phyloP scores from a whole-genome alignment of 2,113 vertebrate species.

The Cyanocitta stelleri region DNA sequence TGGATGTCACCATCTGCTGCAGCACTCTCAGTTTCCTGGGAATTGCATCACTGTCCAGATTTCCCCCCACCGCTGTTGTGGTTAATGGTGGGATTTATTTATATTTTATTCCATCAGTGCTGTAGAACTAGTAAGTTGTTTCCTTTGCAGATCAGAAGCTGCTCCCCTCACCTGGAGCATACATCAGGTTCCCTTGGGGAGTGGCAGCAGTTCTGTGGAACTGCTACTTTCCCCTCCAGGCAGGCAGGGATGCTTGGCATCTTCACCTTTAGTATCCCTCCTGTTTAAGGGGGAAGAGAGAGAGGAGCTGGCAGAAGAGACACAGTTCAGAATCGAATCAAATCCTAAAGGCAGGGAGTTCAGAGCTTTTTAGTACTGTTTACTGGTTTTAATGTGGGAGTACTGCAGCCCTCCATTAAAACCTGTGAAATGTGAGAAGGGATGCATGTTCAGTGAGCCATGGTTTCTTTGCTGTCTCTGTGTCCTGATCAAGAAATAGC shows the following conservation, averaged over 20 bases:
- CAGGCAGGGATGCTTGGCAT: background rate
- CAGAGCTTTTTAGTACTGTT: background rate
- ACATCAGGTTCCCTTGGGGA: background rate
- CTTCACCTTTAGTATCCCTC: background rate
- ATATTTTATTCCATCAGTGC: background rate
- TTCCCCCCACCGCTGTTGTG: fast-evolving
- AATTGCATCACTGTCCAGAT: background rate
- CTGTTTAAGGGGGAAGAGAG: background rate
- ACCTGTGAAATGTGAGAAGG: background rate
- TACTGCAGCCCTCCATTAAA: background rate
- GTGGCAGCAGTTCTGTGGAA: background rate
- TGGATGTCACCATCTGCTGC: background rate
- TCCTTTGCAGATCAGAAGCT: background rate
- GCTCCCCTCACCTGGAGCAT: background rate
- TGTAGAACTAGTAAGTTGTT: background rate
- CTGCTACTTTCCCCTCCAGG: background rate
- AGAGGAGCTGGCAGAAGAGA: background rate
- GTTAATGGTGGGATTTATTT: background rate
- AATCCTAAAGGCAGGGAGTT: background rate
- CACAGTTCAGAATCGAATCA: background rate
- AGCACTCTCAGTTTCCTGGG: background rate
- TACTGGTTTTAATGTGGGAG: background rate
- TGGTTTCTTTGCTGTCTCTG: background rate
- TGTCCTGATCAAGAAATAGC: background rate
- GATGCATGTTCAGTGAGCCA: background rate